Evolutionary conservation across 1,140 invertebrate genomes (phyloP), one percentile per base, ranked within the genome.

Genomic region (Ceratina japonica): DNA sequence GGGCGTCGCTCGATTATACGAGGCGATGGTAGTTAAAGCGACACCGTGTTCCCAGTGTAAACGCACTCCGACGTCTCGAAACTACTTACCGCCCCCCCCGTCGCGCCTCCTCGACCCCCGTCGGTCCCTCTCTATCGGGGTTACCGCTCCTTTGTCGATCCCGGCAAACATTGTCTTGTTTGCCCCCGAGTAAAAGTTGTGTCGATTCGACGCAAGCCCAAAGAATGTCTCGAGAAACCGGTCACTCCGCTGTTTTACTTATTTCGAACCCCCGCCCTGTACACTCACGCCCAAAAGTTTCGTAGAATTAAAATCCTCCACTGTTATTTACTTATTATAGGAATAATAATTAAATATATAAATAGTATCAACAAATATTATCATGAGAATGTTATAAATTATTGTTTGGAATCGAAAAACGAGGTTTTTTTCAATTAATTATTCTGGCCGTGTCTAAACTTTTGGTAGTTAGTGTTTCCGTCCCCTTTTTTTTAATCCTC

Each of bases 81-180:
- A 80, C 70, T 84, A 63, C 61, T 79, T 69, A 62, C 44, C 37
- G 37, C 5, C 10, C 37, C 37, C 37, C 2, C 3, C 54, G 4
- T 56, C 3, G n/a, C n/a, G n/a, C n/a, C n/a, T n/a, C n/a, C n/a
- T n/a, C n/a, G n/a, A n/a, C n/a, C 54, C 54, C 54, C 54, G 3
- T 56, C 54, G 7, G 22, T 72, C 63, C 54, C 24, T 24, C n/a
- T 27, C 13, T 51, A 20, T 59, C 51, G 37, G 37, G 37, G 37
- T 8, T 13, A 61, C 16, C 51, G 0, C 16, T 61, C 70, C 64
- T 64, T 76, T 74, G 74, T 70, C 18, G 31, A 75, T 27, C 8
- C 37, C 7, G 51, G 82, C 78, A 84, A 85, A 85, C 69, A 84
- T 58, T 59, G 64, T 64, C 27, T 81, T 61, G 79, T 84, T 85